A percentile compares a stretch with the other conserved stretches of the same genome.
Evolutionary conservation across 2,113 vertebrate genomes (phyloP).

Genomic region (Arvicanthis niloticus): DNA sequence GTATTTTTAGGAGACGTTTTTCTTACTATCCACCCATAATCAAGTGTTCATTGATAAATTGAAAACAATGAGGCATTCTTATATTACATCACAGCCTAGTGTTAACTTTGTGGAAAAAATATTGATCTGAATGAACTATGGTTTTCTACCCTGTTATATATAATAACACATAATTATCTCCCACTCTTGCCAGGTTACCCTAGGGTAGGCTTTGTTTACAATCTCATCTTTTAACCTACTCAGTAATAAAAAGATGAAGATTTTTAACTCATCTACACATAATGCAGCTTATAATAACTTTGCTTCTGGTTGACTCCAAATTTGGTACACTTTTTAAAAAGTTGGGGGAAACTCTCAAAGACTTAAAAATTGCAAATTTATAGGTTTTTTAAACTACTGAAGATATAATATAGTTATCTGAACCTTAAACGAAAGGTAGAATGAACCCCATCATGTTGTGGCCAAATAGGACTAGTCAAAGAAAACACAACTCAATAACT

Average conservation of each 20-base stretch:
- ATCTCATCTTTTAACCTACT: neutral
- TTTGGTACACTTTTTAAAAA: neutral
- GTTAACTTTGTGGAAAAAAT: slow-evolving; percentile 5
- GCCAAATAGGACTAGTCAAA: too few relatives aligned
- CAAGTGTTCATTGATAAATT: neutral
- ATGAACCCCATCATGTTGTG: neutral
- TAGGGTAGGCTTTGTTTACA: neutral
- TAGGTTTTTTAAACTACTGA: neutral
- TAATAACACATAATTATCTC: neutral
- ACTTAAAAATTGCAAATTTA: neutral
- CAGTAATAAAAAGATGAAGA: neutral
- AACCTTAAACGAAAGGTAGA: neutral
- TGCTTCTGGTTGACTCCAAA: neutral
- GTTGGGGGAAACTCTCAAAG: neutral
- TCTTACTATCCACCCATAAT: neutral
- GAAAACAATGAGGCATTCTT: neutral
- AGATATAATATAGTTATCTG: neutral
- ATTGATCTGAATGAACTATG: neutral
- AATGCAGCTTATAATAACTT: fast-evolving
- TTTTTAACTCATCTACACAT: neutral
- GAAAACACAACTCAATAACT: too few relatives aligned
- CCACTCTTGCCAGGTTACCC: neutral
- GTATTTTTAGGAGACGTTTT: neutral
- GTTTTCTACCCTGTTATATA: neutral
- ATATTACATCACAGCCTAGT: neutral